Percentiles rank a stretch among this genome's conserved stretches.
Evolutionary conservation across 2,113 vertebrate species (phyloP).

Genomic region (Procavia capensis): DNA sequence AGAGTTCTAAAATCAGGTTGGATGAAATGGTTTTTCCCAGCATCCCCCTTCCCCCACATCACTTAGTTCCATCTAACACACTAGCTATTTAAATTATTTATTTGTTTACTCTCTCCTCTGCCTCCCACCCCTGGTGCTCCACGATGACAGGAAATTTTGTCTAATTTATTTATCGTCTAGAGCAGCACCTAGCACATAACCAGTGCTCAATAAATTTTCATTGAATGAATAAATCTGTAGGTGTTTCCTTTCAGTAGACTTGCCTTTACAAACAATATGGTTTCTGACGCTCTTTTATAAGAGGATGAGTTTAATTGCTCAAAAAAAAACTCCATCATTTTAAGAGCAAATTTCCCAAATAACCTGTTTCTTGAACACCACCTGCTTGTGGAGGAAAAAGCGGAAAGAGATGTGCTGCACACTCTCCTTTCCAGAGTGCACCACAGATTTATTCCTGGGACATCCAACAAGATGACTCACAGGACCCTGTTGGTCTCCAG

Average conservation of each 20-base stretch:
- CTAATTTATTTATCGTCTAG: not conserved
- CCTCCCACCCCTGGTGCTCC: not conserved
- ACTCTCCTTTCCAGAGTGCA: constrained; percentile 21
- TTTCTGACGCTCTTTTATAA: not conserved
- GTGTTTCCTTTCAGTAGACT: not conserved
- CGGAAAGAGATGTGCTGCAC: not conserved
- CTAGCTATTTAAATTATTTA: constrained; percentile 3
- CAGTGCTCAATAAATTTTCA: not conserved
- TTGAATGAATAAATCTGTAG: not conserved
- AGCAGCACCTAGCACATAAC: not conserved
- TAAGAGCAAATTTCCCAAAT: fast-evolving
- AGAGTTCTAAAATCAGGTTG: not conserved
- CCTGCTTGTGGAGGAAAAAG: not conserved
- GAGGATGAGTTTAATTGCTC: not conserved
- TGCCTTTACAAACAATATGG: not conserved
- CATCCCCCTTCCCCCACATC: not conserved
- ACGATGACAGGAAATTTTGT: not conserved
- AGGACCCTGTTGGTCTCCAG: constrained; percentile 42
- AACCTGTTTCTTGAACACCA: not conserved
- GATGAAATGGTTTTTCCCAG: not conserved
- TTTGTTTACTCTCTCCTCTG: not conserved
- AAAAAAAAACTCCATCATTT: not conserved
- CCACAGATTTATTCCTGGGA: constrained; percentile 52
- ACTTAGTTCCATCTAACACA: not conserved
- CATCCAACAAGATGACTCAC: constrained; percentile 66